Conservation (phyloP, 2,888 invertebrate genomes). For the Scaptodrosophila latifasciaeformis region DNA sequence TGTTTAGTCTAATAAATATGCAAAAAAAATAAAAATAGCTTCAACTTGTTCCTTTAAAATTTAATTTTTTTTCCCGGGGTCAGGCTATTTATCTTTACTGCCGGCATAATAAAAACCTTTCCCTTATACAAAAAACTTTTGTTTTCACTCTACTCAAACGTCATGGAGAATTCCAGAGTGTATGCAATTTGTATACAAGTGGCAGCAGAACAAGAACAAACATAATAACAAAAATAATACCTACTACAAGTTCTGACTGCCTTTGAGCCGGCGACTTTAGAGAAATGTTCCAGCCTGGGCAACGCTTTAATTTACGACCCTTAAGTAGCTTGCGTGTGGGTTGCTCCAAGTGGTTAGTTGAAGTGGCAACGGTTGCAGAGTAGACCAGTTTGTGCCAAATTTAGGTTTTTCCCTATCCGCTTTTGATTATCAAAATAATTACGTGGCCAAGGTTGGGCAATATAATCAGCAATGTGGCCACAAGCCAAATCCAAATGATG, state of each 20-base stretch:
- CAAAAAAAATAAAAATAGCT: no score
- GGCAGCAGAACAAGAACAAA: constrained; percentile 5
- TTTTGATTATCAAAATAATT: constrained; percentile 57
- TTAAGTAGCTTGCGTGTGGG: constrained; percentile 46
- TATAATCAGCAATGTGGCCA: background rate
- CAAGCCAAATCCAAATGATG: constrained; percentile 32
- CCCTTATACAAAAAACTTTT: constrained; percentile 26
- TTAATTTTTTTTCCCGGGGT: background rate
- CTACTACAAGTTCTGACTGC: background rate
- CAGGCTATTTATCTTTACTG: background rate
- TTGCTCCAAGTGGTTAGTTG: constrained; percentile 33
- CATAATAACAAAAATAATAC: background rate
- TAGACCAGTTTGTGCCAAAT: constrained; percentile 13
- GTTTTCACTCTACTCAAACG: background rate
- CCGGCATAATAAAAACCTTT: constrained; percentile 31
- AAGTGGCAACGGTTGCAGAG: no score
- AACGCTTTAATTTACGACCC: constrained; percentile 1
- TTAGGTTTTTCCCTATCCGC: constrained; percentile 23
- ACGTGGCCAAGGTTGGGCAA: constrained; percentile 23
- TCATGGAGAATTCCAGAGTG: background rate
- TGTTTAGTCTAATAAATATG: background rate
- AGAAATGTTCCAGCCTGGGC: background rate
- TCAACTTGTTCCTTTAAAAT: no score
- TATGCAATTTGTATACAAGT: constrained; percentile 32
- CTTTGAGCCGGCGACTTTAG: no score